Percentiles rank a stretch among this genome's conserved stretches.
Conservation (phyloP, 2,888 invertebrate genomes). For the Crepidodera aurea region DNA sequence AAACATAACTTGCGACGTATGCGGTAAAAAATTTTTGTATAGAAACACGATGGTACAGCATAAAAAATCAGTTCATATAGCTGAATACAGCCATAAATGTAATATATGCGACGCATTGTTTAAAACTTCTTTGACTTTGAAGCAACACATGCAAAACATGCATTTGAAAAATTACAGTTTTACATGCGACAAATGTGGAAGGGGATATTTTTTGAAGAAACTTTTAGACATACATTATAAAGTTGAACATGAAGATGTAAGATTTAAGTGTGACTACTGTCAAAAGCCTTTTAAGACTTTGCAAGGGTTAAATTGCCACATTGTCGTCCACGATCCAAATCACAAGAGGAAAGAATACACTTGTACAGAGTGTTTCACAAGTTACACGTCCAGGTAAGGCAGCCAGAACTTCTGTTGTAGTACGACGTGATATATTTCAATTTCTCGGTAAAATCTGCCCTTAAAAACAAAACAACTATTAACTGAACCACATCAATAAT, state of each 20-base stretch:
- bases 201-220: constrained; percentile 41
- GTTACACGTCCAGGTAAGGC: constrained; percentile 28
- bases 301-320: constrained; percentile 42
- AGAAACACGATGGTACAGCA: constrained; percentile 40
- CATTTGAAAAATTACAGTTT: constrained; percentile 62
- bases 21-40: constrained; percentile 42
- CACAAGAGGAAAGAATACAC: constrained; percentile 37
- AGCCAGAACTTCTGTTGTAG: no score
- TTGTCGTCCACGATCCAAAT: constrained; percentile 42
- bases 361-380: constrained; percentile 44
- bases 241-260: constrained; percentile 43
- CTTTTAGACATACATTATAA: constrained; percentile 42
- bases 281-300: constrained; percentile 44
- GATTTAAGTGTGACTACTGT: constrained; percentile 45
- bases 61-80: constrained; percentile 38
- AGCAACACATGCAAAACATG: constrained; percentile 45
- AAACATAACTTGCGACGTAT: constrained; percentile 41
- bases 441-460: no score
- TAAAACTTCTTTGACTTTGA: constrained; percentile 39
- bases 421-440: no score
- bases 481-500: no score
- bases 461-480: no score
- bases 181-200: constrained; percentile 48
- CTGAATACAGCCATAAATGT: constrained; percentile 38
- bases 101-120: constrained; percentile 40